Percentiles rank a stretch among this genome's conserved stretches.
These are phyloP conservation scores for Lamellibrachia columna DNA, from an alignment of 2,888 invertebrate species.

Conservation along the genomic window DNA sequence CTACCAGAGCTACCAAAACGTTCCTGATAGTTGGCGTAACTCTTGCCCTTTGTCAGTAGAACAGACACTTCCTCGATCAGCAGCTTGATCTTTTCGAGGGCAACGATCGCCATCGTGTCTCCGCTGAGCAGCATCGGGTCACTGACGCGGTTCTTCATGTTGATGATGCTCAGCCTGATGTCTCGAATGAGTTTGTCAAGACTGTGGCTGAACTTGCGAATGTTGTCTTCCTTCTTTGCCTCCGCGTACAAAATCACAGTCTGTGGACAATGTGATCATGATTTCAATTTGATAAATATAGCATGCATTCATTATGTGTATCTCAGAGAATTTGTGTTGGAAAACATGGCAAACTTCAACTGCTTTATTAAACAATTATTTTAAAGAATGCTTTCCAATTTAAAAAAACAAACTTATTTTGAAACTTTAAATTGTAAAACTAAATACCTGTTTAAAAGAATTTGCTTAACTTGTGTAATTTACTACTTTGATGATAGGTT, in stretches of 20 bases:
- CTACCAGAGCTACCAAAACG: slow-evolving; percentile 63
- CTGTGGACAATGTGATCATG: slow-evolving; percentile 41
- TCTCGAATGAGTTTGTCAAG: slow-evolving; percentile 59
- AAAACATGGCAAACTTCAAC: no score
- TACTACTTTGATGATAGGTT: no score
- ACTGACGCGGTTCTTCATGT: slow-evolving; percentile 59
- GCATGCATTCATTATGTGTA: no score
- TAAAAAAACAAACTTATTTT: no score
- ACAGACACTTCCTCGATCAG: slow-evolving; percentile 58
- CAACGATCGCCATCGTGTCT: slow-evolving; percentile 60
- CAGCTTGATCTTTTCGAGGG: slow-evolving; percentile 57
- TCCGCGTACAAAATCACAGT: slow-evolving; percentile 63
- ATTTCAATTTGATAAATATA: background rate
- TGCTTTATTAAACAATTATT: no score
- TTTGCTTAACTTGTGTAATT: no score
- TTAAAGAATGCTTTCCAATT: no score
- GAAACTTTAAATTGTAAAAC: no score
- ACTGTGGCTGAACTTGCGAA: slow-evolving; percentile 62
- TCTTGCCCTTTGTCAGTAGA: slow-evolving; percentile 58
- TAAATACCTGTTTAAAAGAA: no score
- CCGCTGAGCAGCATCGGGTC: slow-evolving; percentile 60
- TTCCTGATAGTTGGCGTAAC: slow-evolving; percentile 65
- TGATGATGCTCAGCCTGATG: slow-evolving; percentile 56
- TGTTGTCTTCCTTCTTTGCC: slow-evolving; percentile 66
- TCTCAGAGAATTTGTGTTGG: no score